Evolutionary conservation across 2,113 vertebrate species (phyloP).

Genomic region (Cariama cristata): DNA sequence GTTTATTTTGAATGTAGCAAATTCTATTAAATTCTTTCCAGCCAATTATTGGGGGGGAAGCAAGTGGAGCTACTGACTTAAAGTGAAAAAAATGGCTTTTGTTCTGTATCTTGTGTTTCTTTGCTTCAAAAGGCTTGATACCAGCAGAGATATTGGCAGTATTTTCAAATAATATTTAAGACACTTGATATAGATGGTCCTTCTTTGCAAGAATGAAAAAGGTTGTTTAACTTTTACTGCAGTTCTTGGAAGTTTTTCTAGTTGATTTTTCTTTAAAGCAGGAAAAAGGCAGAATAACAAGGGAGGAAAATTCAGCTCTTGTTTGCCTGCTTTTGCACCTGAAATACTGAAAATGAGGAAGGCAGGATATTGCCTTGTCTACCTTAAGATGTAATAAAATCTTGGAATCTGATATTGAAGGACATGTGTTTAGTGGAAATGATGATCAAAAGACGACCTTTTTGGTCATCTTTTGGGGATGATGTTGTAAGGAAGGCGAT

Average conservation of each 20-base stretch:
- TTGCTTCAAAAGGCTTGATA: background rate
- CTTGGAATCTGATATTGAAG: background rate
- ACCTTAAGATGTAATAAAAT: background rate
- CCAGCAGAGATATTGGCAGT: background rate
- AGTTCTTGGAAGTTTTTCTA: background rate
- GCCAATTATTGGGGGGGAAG: background rate
- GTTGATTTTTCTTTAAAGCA: background rate
- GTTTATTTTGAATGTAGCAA: background rate
- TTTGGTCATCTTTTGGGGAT: background rate
- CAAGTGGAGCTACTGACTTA: background rate
- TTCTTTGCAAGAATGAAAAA: background rate
- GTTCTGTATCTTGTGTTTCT: background rate
- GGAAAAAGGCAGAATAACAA: background rate
- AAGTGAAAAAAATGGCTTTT: background rate
- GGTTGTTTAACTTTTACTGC: background rate
- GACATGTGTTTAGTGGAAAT: background rate
- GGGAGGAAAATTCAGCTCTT: background rate
- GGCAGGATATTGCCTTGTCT: background rate
- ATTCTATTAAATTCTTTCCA: background rate
- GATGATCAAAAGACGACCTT: background rate
- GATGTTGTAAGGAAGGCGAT: background rate
- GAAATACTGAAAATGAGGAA: background rate
- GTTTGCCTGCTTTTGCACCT: background rate
- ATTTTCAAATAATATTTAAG: background rate
- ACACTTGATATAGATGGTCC: background rate